Percentiles rank a stretch among this genome's conserved stretches.
Conservation (phyloP, 2,797 vertebrate genomes). For the Anableps anableps region DNA sequence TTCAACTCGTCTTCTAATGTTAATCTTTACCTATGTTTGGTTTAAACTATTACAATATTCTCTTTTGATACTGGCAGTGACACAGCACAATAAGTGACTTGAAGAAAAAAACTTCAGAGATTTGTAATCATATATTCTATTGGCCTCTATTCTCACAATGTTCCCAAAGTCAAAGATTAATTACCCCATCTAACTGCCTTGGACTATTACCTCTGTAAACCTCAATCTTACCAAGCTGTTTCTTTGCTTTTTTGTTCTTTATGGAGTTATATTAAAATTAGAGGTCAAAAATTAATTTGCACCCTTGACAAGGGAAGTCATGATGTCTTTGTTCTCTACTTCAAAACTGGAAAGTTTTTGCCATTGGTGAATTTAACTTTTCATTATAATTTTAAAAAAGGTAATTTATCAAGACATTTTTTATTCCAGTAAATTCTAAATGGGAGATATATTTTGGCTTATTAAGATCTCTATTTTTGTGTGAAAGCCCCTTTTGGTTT, state of each 20-base stretch:
- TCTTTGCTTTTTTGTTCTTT: not conserved
- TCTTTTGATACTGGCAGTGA: not conserved
- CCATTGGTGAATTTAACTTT: not conserved
- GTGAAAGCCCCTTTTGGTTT: not conserved
- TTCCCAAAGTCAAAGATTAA: constrained; percentile 13
- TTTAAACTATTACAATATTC: not conserved
- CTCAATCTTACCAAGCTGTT: constrained; percentile 16
- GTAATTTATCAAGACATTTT: not conserved
- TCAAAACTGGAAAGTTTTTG: not conserved
- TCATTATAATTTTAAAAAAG: not conserved
- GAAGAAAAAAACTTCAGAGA: not conserved
- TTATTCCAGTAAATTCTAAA: not conserved
- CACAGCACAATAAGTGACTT: not conserved
- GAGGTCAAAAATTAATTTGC: not conserved
- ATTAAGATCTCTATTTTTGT: not conserved
- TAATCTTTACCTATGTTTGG: not conserved
- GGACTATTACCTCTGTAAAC: not conserved
- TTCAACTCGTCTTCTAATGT: not conserved
- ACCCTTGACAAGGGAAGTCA: not conserved
- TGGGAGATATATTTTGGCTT: not conserved
- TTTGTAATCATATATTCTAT: constrained; percentile 22
- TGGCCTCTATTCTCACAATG: constrained; percentile 17
- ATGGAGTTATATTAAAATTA: not conserved
- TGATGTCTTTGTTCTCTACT: not conserved
- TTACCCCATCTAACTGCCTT: not conserved